Base-by-base conservation (phyloP, 2,888 invertebrate genomes). In the Erannis defoliaria region DNA sequence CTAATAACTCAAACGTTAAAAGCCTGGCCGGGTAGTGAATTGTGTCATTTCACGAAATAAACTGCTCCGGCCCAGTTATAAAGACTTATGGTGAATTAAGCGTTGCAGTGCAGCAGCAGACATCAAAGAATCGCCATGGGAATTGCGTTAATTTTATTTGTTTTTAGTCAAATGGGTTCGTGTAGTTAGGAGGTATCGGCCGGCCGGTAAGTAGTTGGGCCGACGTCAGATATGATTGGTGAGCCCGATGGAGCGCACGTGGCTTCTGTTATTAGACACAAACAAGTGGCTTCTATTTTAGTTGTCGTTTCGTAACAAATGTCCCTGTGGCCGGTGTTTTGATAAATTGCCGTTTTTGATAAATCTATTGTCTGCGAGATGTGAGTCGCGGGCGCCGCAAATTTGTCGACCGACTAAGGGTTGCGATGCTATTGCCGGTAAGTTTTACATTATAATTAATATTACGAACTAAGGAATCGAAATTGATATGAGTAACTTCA, bases 31-130 rank as follows among this genome's bases (percentile, higher is more conserved):
- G 68, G 62, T 63, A 66, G 59, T 71, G 74, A 77, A 82, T 79
- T 77, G 81, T 87, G 85, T 85, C 86, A 81, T 82, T 83, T 76
- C 68, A 81, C 76, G 76, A 80, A 84, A 86, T 79, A 84, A 82
- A 84, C 81, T 76, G 73, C 79, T 76, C 68, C 81, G 86, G 73
- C 85, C 86, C 72, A 85, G 77, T 82, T 88, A 76, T 72, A 69
- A 77, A 79, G 82, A 82, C 74, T 80, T 81, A 80, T 82, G 74
- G 76, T 67, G 72, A 80, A 81, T 82, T 80, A 80, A 81, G 77
- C 73, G 75, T 68, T 69, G 70, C 66, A 71, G 71, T 74, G 60
- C 62, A 55, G 62, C 61, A 51, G 62, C 37, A 48, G 76, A 85
- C 82, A 84, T 86, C 84, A 86, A 86, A 87, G 84, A 70, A 37